Conservation (phyloP, 2,113 vertebrate genomes). For the Engystomops pustulosus region DNA sequence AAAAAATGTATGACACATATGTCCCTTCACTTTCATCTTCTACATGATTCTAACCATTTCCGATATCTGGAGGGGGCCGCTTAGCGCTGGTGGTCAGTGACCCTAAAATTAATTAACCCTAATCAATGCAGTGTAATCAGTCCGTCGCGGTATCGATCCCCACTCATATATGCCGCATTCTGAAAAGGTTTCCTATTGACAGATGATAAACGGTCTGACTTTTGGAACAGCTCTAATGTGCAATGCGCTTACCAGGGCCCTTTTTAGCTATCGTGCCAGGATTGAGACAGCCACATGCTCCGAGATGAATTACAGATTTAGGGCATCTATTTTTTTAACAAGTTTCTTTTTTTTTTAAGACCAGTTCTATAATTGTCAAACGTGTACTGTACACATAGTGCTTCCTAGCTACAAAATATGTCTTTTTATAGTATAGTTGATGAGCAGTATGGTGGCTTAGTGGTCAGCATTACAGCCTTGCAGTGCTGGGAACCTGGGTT, state of each 20-base stretch:
- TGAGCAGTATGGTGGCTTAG: too few species aligned
- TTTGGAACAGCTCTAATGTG: background rate
- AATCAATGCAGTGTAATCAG: constrained; percentile 53
- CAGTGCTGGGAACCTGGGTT: too few species aligned
- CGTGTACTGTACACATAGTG: too few species aligned
- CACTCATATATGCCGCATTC: constrained; percentile 11
- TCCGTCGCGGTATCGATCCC: constrained; percentile 10
- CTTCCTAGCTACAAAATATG: too few species aligned
- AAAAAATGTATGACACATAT: background rate
- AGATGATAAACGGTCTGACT: constrained; percentile 55
- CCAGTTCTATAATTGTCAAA: background rate
- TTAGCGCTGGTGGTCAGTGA: constrained; percentile 43
- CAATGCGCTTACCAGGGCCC: background rate
- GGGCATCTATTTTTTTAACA: background rate
- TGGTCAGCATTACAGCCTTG: too few species aligned
- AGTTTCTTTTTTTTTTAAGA: background rate
- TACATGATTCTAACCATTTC: background rate
- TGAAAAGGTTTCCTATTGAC: constrained; percentile 54
- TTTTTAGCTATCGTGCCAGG: background rate
- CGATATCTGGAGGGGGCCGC: background rate
- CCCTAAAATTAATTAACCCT: constrained; percentile 52
- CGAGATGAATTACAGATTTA: constrained; percentile 1
- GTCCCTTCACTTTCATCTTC: background rate
- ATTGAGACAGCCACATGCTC: background rate
- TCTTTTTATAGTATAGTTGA: too few species aligned